These are phyloP conservation scores for Lateolabrax maculatus DNA, from an alignment of 2,797 vertebrate genomes.

Conservation along the genomic window DNA sequence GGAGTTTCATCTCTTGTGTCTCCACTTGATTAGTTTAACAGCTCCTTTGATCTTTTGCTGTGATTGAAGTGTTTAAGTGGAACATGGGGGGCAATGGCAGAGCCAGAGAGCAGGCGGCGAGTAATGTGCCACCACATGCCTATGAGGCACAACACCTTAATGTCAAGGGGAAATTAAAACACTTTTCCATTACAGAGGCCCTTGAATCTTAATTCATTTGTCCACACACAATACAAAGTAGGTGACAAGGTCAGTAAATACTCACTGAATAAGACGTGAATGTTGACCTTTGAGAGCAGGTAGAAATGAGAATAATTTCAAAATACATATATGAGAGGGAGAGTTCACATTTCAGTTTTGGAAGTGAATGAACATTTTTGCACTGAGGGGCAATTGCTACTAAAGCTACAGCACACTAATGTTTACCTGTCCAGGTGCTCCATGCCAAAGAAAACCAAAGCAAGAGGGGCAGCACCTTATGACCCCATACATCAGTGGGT, in stretches of 20 bases:
- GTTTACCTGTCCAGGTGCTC: neutral
- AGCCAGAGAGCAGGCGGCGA: conserved; percentile 87
- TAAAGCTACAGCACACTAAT: conserved; percentile 11
- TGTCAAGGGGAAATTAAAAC: conserved; percentile 99
- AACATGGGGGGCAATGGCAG: conserved; percentile 93
- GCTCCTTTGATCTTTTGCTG: conserved; percentile 96
- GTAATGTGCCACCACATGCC: conserved; percentile 93
- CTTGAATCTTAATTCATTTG: conserved; percentile 96
- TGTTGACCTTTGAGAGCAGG: conserved; percentile 85
- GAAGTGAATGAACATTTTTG: conserved; percentile 48
- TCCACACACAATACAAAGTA: conserved; percentile 88
- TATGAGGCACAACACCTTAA: conserved; percentile 97
- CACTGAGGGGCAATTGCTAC: conserved; percentile 27
- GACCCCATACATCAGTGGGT: too few relatives aligned
- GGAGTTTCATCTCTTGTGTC: conserved; percentile 87
- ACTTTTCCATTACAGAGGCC: conserved; percentile 93
- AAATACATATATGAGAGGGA: conserved; percentile 62
- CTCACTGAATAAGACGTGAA: conserved; percentile 84
- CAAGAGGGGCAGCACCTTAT: neutral
- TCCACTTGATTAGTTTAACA: conserved; percentile 99
- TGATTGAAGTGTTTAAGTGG: conserved; percentile 97
- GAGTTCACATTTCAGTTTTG: conserved; percentile 53
- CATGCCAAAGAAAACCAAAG: neutral
- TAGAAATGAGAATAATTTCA: conserved; percentile 75
- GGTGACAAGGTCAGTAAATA: conserved; percentile 88